Conservation (phyloP, 2,888 invertebrate genomes). For the Bhutanitis thaidina region DNA sequence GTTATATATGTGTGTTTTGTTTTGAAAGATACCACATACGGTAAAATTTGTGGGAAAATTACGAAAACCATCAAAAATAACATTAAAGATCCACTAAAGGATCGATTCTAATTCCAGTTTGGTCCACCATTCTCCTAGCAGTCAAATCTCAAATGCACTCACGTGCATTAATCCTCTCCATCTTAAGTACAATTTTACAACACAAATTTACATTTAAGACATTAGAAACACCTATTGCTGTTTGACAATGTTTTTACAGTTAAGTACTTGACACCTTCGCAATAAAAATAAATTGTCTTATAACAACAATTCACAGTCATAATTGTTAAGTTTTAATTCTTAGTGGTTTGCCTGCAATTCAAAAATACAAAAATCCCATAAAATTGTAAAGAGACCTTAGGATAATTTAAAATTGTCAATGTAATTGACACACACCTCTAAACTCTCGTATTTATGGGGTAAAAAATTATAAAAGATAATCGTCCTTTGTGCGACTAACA, state of each 20-base stretch:
- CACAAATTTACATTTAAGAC: conserved; percentile 1
- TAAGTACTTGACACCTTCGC: background rate
- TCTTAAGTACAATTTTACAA: conserved; percentile 2
- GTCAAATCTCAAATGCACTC: background rate
- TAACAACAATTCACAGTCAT: background rate
- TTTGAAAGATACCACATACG: too few species aligned
- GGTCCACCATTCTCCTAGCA: conserved; percentile 5
- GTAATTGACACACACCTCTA: too few species aligned
- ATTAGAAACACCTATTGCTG: background rate
- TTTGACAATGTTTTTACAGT: background rate
- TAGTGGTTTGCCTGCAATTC: background rate
- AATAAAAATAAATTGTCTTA: background rate
- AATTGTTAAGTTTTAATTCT: conserved; percentile 14
- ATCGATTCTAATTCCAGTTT: conserved; percentile 5
- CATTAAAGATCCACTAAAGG: background rate
- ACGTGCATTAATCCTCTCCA: background rate
- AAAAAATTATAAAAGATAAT: too few species aligned
- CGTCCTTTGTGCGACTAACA: too few species aligned
- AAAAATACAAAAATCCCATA: too few species aligned
- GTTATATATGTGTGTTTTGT: too few species aligned
- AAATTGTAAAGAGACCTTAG: too few species aligned
- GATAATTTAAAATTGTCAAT: too few species aligned
- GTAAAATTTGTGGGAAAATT: too few species aligned
- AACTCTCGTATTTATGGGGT: too few species aligned
- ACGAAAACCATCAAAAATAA: too few species aligned